Base-by-base conservation (phyloP, 2,888 invertebrate species). In the Synanthedon andrenaeformis region DNA sequence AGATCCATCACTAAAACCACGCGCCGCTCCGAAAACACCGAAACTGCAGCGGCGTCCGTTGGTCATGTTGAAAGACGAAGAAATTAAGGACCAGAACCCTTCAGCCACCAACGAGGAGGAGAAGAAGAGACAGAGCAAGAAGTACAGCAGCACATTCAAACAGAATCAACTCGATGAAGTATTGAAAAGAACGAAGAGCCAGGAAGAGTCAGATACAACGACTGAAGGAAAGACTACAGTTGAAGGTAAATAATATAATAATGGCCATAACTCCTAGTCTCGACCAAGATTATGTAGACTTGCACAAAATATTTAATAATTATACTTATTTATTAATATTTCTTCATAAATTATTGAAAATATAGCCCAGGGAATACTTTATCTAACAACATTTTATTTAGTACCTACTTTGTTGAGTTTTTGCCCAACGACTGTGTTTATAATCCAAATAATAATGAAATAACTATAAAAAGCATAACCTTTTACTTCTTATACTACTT, bases 61-160 rank as follows among this genome's bases (percentile, higher is more conserved):
- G 3, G 67, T 79, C 11, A 68, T 73, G 51, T 63, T 83, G n/a
- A 82, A 79, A 54, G 75, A 74, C 2, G 69, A 70, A 41, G 53
- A 58, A 1, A 17, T 17, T 8, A 64, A 62, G 13, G 84, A 85
- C 60, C 86, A 84, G 57, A 86, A 82, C 58, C 77, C 79, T 0
- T 77, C 83, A 2, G 86, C 86, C 0, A 83, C 84, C 1, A 85
- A 77, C 45, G 86, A 87, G 17, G 84, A 85, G 4, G 83, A 85
- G 57, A 77, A 70, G 42, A 84, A 82, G 61, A 72, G 86, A 59
- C 85, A 86, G 57, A 85, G 86, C 64, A 87, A 87, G 69, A 87
- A 86, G 61, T 87, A 80, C 70, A 86, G 84, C 59, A 61, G 83
- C 6, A 79, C 73, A 54, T 81, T 85, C 59, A 84, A 79, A 42